Percentiles rank a stretch among this genome's conserved stretches.
phyloP scores from a whole-genome alignment of 2,888 invertebrate genomes.

The Boloria selene region DNA sequence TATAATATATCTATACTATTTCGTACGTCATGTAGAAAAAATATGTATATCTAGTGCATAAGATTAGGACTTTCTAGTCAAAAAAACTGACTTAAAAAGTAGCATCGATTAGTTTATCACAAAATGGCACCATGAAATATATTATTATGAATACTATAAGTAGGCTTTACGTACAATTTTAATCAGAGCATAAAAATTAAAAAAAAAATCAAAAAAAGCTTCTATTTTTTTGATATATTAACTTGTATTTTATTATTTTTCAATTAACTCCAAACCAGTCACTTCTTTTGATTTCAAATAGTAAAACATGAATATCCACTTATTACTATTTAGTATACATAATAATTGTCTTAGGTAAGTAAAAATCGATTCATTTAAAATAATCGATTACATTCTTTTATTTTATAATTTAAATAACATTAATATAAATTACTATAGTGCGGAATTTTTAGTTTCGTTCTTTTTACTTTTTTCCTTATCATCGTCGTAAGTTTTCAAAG shows the following conservation, averaged over 20 bases:
- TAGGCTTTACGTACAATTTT: not conserved
- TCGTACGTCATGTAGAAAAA: no score
- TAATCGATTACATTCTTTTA: not conserved
- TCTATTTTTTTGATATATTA: no score
- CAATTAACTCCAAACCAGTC: no score
- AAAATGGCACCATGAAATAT: slow-evolving; percentile 33
- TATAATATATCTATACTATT: no score
- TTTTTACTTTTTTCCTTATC: slow-evolving; percentile 71
- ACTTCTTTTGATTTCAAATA: no score
- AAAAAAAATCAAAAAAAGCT: no score
- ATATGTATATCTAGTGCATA: no score
- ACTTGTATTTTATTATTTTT: no score
- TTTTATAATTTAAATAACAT: slow-evolving; percentile 17
- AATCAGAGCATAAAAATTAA: not conserved
- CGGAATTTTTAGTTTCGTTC: slow-evolving; percentile 53
- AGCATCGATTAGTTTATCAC: slow-evolving; percentile 29
- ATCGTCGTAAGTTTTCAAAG: slow-evolving; percentile 54
- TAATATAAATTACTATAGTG: slow-evolving; percentile 34
- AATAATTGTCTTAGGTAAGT: not conserved
- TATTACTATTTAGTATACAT: slow-evolving; percentile 2
- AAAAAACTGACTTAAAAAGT: slow-evolving; percentile 13
- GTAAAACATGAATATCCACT: not conserved
- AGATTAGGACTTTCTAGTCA: not conserved
- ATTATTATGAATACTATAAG: slow-evolving; percentile 6
- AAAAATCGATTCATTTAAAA: not conserved